Evolutionary conservation across 2,113 vertebrate genomes (phyloP).

Genomic region (Echinops telfairi): DNA sequence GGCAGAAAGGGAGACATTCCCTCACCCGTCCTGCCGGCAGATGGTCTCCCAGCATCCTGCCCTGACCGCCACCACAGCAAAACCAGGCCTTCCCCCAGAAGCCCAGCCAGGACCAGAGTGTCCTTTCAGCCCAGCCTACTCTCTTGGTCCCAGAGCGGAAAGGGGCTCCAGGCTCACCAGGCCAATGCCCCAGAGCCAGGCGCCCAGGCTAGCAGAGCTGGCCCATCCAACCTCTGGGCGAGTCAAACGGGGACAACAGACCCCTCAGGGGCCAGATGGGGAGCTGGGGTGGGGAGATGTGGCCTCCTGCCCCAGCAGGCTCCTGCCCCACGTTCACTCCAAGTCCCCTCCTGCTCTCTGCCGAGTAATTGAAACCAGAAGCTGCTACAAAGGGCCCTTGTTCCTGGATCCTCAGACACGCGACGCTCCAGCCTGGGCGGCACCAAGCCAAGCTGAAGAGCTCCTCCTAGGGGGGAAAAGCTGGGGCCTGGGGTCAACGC

Average conservation of each 20-base stretch:
- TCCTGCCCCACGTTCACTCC: neutral
- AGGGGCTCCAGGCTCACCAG: neutral
- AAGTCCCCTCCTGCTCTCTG: neutral
- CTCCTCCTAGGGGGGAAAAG: neutral
- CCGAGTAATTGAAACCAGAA: slow-evolving; percentile 73
- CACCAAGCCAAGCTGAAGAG: neutral
- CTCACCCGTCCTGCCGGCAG: too few species aligned
- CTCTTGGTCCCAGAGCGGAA: neutral
- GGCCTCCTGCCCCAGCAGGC: neutral
- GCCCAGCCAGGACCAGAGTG: neutral
- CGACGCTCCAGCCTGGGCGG: neutral
- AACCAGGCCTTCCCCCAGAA: neutral
- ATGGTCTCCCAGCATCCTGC: neutral
- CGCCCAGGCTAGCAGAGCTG: neutral
- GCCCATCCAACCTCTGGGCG: rapidly evolving
- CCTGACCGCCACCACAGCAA: neutral
- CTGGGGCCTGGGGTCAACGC: neutral
- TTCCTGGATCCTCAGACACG: neutral
- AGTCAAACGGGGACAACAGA: slow-evolving; percentile 19
- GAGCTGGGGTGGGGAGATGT: neutral
- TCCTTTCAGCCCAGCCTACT: neutral
- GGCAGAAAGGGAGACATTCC: neutral
- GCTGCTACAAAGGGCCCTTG: slow-evolving; percentile 65
- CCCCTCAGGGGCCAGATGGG: neutral
- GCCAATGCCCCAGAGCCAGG: neutral